Evolutionary conservation across 1,140 invertebrate genomes (phyloP).

Genomic region (Hydropsyche tenuis): DNA sequence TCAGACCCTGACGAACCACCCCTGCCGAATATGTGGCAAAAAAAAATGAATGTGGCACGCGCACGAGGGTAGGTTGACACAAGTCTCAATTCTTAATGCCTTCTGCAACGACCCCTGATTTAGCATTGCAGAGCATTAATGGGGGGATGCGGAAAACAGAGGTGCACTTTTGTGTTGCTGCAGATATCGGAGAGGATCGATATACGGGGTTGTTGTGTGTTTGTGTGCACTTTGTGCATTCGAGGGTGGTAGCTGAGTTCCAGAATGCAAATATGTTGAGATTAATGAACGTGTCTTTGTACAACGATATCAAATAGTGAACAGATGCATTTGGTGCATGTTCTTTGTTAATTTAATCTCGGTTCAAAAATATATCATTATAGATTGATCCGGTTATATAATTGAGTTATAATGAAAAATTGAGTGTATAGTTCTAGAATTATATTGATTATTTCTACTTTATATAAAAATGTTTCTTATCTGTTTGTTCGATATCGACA

Average conservation of each 20-base stretch:
- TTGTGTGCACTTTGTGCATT: too few species aligned
- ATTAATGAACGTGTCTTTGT: neutral
- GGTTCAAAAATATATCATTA: too few species aligned
- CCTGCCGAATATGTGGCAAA: neutral
- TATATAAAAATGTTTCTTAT: too few species aligned
- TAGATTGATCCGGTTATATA: too few species aligned
- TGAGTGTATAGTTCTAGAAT: too few species aligned
- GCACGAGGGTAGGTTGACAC: conserved; percentile 5
- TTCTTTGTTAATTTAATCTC: too few species aligned
- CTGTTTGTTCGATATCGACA: too few species aligned
- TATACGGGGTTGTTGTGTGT: neutral
- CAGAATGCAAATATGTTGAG: neutral
- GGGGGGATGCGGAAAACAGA: neutral
- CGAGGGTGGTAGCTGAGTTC: too few species aligned
- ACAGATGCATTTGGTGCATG: too few species aligned
- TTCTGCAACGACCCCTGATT: neutral
- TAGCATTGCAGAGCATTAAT: neutral
- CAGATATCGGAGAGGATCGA: neutral
- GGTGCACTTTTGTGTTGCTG: conserved; percentile 4
- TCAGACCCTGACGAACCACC: neutral
- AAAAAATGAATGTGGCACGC: neutral
- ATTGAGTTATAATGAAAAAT: too few species aligned
- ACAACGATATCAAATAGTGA: too few species aligned
- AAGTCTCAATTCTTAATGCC: conserved; percentile 27
- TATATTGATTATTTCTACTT: too few species aligned